Evolutionary conservation across 2,797 vertebrate species (phyloP).

Genomic region (Austrolebias charrua): DNA sequence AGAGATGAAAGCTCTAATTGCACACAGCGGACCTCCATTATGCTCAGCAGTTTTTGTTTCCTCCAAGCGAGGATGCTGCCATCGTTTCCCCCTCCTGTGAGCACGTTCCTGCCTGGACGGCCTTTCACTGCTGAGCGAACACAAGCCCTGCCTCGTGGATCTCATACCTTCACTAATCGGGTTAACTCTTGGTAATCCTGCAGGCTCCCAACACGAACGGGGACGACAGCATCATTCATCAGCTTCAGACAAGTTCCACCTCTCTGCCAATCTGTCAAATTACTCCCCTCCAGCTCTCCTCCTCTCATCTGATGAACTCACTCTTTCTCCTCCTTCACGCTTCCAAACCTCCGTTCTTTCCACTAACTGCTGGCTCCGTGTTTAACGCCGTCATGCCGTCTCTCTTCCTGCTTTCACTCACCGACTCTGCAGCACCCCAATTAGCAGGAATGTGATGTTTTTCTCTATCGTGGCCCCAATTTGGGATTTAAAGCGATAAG

Average conservation of each 20-base stretch:
- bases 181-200: slow-evolving; percentile 44
- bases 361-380: slow-evolving; percentile 16
- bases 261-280: slow-evolving; percentile 20
- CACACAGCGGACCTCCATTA: slow-evolving; percentile 32
- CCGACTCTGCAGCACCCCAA: slow-evolving; percentile 40
- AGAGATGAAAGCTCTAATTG: slow-evolving; percentile 52
- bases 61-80: slow-evolving; percentile 10
- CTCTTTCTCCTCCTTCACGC: neutral
- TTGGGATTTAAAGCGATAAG: slow-evolving; percentile 62
- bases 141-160: slow-evolving; percentile 19
- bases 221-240: slow-evolving; percentile 5
- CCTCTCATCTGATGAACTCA: slow-evolving; percentile 12
- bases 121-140: slow-evolving; percentile 50
- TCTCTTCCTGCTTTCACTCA: slow-evolving; percentile 9
- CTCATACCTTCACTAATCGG: slow-evolving; percentile 55
- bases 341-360: slow-evolving; percentile 22
- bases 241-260: slow-evolving; percentile 8
- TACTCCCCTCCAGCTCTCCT: neutral
- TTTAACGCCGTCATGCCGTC: neutral
- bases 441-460: slow-evolving; percentile 52
- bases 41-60: slow-evolving; percentile 29
- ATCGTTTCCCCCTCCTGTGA: slow-evolving; percentile 2
- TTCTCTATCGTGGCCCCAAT: slow-evolving; percentile 51
- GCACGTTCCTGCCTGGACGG: slow-evolving; percentile 51
- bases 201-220: neutral